These are phyloP conservation scores for Rhynchonycteris naso DNA, from an alignment of 2,797 vertebrate genomes.

Conservation along the genomic window DNA sequence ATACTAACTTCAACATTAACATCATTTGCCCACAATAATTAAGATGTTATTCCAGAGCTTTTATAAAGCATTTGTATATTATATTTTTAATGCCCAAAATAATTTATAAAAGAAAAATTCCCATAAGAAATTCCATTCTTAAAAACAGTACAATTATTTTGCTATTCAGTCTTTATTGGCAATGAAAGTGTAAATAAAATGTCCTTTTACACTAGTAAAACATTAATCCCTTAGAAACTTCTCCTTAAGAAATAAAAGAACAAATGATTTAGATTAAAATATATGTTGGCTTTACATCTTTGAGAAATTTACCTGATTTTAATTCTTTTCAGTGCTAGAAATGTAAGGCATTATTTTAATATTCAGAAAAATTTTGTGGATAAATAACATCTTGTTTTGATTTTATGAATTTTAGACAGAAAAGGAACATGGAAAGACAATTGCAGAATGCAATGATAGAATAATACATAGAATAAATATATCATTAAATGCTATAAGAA, in stretches of 20 bases:
- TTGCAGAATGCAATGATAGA: neutral
- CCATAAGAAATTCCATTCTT: neutral
- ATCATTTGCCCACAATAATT: neutral
- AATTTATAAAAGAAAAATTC: neutral
- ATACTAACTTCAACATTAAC: neutral
- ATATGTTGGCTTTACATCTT: neutral
- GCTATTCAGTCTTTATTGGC: neutral
- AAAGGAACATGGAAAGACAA: neutral
- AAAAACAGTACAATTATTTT: constrained; percentile 23
- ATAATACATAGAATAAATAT: neutral
- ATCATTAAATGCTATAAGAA: neutral
- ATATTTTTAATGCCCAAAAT: constrained; percentile 1
- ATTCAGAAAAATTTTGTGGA: neutral
- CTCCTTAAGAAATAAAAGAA: neutral
- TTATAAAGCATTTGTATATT: neutral
- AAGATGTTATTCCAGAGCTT: neutral
- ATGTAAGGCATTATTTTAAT: neutral
- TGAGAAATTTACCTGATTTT: neutral
- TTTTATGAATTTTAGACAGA: neutral
- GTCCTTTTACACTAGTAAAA: neutral
- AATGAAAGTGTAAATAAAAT: neutral
- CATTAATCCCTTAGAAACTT: constrained; percentile 16
- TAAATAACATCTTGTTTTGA: neutral
- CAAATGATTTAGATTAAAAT: neutral
- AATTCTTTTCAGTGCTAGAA: neutral